Conservation (phyloP, 2,113 vertebrate species). For the Hippocampus comes region DNA sequence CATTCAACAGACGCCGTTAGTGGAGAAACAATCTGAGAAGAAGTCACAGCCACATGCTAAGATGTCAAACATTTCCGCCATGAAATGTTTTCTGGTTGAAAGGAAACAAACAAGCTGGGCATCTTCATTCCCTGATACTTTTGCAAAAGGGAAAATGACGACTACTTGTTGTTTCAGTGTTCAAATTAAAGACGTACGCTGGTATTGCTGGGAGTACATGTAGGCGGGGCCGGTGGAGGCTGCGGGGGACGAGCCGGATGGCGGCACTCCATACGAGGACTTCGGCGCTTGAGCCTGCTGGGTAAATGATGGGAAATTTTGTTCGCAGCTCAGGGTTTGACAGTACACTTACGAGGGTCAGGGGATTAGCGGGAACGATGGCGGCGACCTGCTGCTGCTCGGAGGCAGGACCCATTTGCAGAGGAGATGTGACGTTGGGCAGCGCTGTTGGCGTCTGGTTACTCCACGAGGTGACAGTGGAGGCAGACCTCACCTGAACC, state of each 20-base stretch:
- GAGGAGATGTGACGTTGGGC: conserved; percentile 85
- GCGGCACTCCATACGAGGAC: conserved; percentile 76
- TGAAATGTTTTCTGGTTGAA: conserved; percentile 29
- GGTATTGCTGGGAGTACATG: conserved; percentile 53
- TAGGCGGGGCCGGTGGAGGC: conserved; percentile 64
- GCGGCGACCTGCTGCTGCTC: conserved; percentile 75
- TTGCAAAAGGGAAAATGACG: background rate
- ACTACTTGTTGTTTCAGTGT: background rate
- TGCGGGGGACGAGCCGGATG: conserved; percentile 49
- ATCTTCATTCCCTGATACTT: background rate
- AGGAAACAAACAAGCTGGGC: background rate
- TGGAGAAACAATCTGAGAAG: conserved; percentile 13
- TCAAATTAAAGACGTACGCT: background rate
- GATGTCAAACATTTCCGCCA: conserved; percentile 21
- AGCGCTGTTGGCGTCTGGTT: conserved; percentile 98
- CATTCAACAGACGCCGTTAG: conserved; percentile 63
- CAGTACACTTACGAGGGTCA: too few relatives aligned
- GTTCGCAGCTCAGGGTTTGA: too few relatives aligned
- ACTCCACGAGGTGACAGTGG: conserved; percentile 99
- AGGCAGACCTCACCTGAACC: conserved; percentile 95
- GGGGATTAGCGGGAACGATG: conserved; percentile 54
- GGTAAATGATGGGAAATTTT: background rate
- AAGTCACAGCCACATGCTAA: background rate
- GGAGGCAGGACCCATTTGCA: conserved; percentile 83
- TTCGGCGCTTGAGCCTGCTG: conserved; percentile 79